Conservation (phyloP, 1,140 invertebrate species). For the Aphis gossypii region DNA sequence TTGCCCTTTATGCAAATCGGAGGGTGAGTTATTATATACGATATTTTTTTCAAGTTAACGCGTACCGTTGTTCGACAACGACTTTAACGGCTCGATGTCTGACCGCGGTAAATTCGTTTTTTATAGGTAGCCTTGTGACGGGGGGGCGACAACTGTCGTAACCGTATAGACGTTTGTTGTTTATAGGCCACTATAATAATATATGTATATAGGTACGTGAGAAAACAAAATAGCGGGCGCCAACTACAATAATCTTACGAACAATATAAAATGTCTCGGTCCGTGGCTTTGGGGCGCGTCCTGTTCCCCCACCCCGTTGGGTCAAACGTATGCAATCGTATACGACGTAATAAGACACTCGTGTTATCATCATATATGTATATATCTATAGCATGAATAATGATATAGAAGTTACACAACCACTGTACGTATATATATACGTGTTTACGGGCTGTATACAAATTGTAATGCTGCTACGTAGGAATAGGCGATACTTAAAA, state of each 20-base stretch:
- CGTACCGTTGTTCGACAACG: too few relatives aligned
- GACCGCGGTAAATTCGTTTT: too few relatives aligned
- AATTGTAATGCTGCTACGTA: neutral
- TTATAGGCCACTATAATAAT: neutral
- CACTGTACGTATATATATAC: neutral
- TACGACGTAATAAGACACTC: neutral
- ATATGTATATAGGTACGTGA: neutral
- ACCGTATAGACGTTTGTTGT: neutral
- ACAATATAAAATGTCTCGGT: neutral
- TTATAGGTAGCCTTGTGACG: too few relatives aligned
- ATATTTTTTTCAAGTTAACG: too few relatives aligned
- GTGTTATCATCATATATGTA: neutral
- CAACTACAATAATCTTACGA: neutral
- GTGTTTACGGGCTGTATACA: neutral
- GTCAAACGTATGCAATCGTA: neutral
- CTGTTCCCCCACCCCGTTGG: neutral
- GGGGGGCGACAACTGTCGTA: too few relatives aligned
- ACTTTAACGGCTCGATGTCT: too few relatives aligned
- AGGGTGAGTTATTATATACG: conserved; percentile 14
- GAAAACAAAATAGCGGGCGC: neutral
- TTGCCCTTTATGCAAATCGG: conserved; percentile 54
- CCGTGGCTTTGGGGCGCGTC: neutral
- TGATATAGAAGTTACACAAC: neutral
- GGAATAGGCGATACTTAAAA: neutral
- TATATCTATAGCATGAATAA: neutral